Conservation (phyloP, 1,140 invertebrate genomes). For the Cydia pomonella region DNA sequence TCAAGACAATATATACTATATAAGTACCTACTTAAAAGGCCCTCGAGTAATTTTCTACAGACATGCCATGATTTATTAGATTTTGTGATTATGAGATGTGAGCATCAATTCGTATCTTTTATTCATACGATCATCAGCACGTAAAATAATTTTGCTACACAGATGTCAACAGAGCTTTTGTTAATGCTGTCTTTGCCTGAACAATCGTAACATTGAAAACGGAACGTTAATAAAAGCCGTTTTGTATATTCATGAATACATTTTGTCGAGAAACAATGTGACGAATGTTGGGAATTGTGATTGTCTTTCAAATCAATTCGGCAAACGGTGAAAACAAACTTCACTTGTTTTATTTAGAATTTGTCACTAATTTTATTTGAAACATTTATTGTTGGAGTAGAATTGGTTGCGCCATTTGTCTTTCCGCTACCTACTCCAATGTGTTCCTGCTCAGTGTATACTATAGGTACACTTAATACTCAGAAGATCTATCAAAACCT, state of each 20-base stretch:
- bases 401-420: not conserved
- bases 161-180: not conserved
- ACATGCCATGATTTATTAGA: not conserved
- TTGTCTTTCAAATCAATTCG: conserved; percentile 58
- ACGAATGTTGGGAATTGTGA: conserved; percentile 51
- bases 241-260: conserved; percentile 66
- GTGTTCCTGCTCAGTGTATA: not conserved
- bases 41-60: not conserved
- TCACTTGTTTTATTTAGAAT: conserved; percentile 29
- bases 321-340: conserved; percentile 22
- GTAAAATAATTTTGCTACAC: not conserved
- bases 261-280: conserved; percentile 35
- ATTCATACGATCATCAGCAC: not conserved
- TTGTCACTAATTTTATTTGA: conserved; percentile 27
- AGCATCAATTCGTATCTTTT: not conserved
- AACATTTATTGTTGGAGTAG: not conserved
- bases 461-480: not conserved
- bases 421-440: not conserved
- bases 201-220: conserved; percentile 34
- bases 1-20: not conserved
- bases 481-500: not conserved
- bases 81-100: not conserved
- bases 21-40: not conserved
- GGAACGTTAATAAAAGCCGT: conserved; percentile 48
- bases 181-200: conserved; percentile 34